A percentile compares a stretch with the other conserved stretches of the same genome.
phyloP scores from a whole-genome alignment of 2,797 vertebrate genomes.

The Tragopan temminckii region DNA sequence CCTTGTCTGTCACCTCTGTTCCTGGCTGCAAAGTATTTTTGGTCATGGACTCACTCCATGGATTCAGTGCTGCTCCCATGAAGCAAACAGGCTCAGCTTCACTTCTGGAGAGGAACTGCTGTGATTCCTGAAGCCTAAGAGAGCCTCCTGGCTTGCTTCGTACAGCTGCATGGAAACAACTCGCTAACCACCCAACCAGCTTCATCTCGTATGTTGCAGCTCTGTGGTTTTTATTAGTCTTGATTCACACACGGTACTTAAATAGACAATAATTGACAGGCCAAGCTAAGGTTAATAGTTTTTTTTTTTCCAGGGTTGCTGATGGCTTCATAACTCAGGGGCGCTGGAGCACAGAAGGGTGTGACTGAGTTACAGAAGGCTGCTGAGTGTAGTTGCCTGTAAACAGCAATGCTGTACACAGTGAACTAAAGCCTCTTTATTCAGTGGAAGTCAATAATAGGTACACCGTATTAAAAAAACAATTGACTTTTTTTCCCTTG shows the following conservation, averaged over 20 bases:
- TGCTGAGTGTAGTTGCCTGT: not conserved
- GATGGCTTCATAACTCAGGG: not conserved
- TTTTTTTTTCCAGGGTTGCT: not conserved
- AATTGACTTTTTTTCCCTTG: not conserved
- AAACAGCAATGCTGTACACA: not conserved
- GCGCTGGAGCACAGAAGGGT: not conserved
- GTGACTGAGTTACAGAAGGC: not conserved
- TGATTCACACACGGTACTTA: not conserved
- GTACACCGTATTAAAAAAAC: not conserved
- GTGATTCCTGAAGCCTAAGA: not conserved
- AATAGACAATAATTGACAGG: not conserved
- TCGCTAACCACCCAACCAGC: not conserved
- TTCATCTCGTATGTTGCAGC: not conserved
- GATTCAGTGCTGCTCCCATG: not conserved
- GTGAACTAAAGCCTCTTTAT: not conserved
- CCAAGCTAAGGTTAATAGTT: not conserved
- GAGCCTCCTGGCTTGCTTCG: not conserved
- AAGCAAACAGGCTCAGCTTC: not conserved
- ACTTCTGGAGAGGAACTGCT: not conserved
- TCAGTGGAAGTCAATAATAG: not conserved
- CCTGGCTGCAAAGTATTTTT: rapidly evolving
- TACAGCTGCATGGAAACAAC: not conserved
- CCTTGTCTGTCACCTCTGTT: not conserved
- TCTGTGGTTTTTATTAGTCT: not conserved
- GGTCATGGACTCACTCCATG: not conserved